These are phyloP conservation scores for Chamaea fasciata DNA, from an alignment of 2,113 vertebrate species.

Conservation along the genomic window DNA sequence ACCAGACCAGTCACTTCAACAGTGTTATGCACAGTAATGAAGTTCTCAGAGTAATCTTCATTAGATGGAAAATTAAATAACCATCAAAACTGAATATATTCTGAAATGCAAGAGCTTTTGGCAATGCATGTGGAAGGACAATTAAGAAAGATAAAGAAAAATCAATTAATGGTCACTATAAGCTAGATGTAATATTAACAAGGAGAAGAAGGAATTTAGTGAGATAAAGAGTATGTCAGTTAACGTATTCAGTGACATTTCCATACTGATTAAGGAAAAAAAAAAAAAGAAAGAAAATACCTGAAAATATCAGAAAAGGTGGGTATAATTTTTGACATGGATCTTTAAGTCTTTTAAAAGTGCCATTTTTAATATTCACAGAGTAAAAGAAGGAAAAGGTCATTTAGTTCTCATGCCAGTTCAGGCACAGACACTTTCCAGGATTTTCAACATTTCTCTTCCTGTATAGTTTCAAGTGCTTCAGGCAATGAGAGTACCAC, in stretches of 20 bases:
- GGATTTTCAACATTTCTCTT: slow-evolving; percentile 5
- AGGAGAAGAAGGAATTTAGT: slow-evolving; percentile 5
- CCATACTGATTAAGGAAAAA: not conserved
- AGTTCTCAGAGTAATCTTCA: not conserved
- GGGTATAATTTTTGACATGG: slow-evolving; percentile 19
- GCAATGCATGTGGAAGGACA: not conserved
- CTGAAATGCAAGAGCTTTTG: not conserved
- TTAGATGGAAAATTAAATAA: not conserved
- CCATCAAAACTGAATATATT: not conserved
- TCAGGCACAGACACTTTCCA: not conserved
- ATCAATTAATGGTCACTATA: not conserved
- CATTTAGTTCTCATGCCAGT: slow-evolving; percentile 13
- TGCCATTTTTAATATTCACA: slow-evolving; percentile 10
- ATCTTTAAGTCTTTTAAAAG: not conserved
- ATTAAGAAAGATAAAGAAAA: slow-evolving; percentile 12
- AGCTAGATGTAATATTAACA: not conserved
- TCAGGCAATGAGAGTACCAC: not conserved
- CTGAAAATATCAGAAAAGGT: slow-evolving; percentile 10
- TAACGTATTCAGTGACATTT: slow-evolving; percentile 52
- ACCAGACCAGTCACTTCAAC: not conserved
- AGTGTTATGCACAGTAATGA: not conserved
- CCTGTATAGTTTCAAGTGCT: not conserved
- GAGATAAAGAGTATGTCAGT: not conserved
- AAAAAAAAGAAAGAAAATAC: not conserved
- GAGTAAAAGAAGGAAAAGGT: slow-evolving; percentile 41